A percentile compares a stretch with the other conserved stretches of the same genome.
These are phyloP conservation scores for Coturnix japonica DNA, from an alignment of 2,113 vertebrate species.

Conservation along the genomic window DNA sequence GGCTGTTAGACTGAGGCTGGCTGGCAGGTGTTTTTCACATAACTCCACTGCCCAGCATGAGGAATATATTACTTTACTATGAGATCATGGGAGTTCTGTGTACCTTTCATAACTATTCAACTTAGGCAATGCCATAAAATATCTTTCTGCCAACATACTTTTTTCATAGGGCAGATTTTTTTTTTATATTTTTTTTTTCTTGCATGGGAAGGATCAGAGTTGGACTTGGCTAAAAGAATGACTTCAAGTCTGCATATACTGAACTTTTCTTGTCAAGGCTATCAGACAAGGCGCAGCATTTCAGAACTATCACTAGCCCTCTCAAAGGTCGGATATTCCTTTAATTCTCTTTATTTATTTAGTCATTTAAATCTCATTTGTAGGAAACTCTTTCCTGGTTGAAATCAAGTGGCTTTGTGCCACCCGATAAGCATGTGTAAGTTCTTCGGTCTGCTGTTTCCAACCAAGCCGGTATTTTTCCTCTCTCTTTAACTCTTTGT, in stretches of 20 bases:
- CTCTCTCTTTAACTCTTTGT: neutral
- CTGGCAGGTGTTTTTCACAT: conserved; percentile 6
- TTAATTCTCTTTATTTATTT: neutral
- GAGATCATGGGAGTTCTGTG: neutral
- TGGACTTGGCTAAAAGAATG: neutral
- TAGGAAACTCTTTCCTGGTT: neutral
- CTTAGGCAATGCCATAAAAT: neutral
- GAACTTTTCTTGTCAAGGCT: neutral
- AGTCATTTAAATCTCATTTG: neutral
- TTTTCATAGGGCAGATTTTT: neutral
- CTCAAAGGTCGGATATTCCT: neutral
- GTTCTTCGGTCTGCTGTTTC: neutral
- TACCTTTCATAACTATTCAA: conserved; percentile 4
- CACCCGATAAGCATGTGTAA: neutral
- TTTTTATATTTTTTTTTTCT: neutral
- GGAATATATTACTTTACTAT: conserved; percentile 39
- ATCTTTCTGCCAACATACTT: neutral
- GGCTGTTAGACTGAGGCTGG: neutral
- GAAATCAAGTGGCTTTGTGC: neutral
- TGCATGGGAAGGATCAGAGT: neutral
- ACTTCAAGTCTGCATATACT: neutral
- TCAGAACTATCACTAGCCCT: neutral
- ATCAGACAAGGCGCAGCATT: neutral
- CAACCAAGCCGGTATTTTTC: neutral
- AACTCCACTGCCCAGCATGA: neutral